These are phyloP conservation scores for Penaeus japonicus DNA, from an alignment of 1,140 invertebrate species.

Conservation along the genomic window DNA sequence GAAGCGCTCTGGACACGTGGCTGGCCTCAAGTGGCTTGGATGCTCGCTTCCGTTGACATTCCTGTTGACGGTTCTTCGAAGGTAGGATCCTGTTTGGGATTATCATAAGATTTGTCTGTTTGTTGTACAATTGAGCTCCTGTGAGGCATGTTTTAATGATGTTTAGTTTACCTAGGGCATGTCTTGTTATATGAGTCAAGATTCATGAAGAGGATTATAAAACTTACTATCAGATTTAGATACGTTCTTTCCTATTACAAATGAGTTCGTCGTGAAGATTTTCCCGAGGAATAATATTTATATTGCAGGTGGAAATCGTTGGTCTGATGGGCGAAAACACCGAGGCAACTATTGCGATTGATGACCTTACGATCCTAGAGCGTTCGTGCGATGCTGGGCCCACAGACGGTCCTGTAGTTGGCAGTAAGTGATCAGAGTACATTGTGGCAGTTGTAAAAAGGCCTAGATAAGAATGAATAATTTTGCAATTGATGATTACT, in stretches of 20 bases:
- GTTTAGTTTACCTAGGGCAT: no score
- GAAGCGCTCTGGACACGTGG: slow-evolving; percentile 10
- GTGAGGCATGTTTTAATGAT: no score
- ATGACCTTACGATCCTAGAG: not conserved
- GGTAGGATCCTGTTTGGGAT: slow-evolving; percentile 1
- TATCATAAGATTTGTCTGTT: not conserved
- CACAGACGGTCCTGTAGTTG: not conserved
- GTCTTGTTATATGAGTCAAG: no score
- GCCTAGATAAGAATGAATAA: no score
- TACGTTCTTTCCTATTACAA: no score
- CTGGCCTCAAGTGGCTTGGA: not conserved
- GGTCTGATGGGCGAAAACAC: not conserved
- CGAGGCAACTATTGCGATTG: slow-evolving; percentile 1
- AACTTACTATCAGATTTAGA: no score
- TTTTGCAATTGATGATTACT: no score
- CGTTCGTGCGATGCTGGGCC: not conserved
- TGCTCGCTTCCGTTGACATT: not conserved
- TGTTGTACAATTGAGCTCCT: not conserved
- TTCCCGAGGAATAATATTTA: not conserved
- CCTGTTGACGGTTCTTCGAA: not conserved
- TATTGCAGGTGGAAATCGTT: slow-evolving; percentile 8
- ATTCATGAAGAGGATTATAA: no score
- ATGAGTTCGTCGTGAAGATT: not conserved
- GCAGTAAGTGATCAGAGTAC: not conserved
- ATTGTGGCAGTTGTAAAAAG: no score